Base-by-base conservation (phyloP, 2,888 invertebrate genomes). In the Doris montereyensis region DNA sequence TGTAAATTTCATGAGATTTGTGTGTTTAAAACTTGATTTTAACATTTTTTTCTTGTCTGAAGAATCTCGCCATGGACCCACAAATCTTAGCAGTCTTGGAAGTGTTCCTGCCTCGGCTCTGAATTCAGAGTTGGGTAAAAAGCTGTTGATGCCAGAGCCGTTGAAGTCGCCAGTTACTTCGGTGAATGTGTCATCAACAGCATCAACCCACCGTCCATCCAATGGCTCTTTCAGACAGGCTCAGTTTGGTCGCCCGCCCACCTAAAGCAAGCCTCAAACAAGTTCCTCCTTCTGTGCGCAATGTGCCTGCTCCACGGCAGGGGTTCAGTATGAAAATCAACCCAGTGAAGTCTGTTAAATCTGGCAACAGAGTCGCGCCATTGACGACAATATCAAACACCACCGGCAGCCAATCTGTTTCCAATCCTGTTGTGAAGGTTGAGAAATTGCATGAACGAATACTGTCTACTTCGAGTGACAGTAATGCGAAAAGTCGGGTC, bases 371-470 rank as follows among this genome's bases (percentile, higher is more conserved):
- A 76, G 74, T 83, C 41, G 28, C 62, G 4, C 67, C 78, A 52
- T 2, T 73, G 13, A 75, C 77, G 35, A 57, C 80, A 13, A 70
- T 73, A 10, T 68, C 82, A 35, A 60, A 70, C 21, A 35, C 58
- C 34, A 76, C 76, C 28, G 71, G 76, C 58, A 41, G 52, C 52
- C 5, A 41, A 41, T 87, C 87, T 75, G 87, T 87, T 80, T 82
- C 87, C 30, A 85, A 88, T 81, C 90, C 90, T 71, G 88, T 90
- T 5, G 90, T 91, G 30, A 89, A 90, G 82, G 88, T 90, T 72
- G 90, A 90, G 80, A 85, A 90, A 35, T 89, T 91, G 78, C 85
- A 86, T 28, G 86, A 87, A n/a, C 82, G 83, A 62, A 78, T 86
- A 68, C 58, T 52, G 13, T 13, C 65, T 41, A 5, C 52, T 41